Evolutionary conservation across 2,888 invertebrate genomes (phyloP).

Genomic region (Calameuta filiformis): DNA sequence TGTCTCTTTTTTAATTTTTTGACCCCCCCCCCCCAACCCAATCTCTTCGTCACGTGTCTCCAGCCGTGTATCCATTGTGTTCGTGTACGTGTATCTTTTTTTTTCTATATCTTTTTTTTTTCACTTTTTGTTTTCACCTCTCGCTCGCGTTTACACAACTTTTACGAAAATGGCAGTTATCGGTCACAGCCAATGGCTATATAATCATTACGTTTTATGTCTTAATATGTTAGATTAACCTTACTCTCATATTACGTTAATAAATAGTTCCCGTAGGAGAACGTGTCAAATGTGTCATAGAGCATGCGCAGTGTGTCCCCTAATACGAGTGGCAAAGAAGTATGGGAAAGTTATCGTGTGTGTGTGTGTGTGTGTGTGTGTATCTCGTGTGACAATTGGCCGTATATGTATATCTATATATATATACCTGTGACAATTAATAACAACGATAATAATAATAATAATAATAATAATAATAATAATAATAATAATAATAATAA

Average conservation of each 20-base stretch:
- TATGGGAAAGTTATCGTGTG: background rate
- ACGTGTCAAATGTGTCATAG: background rate
- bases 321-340: background rate
- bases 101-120: conserved; percentile 5
- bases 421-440: background rate
- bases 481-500: conserved; percentile 7
- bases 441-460: conserved; percentile 8
- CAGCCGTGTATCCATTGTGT: background rate
- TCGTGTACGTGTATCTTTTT: conserved; percentile 8
- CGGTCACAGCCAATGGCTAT: conserved; percentile 67
- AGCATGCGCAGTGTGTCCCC: no score
- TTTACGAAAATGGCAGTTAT: conserved; percentile 66
- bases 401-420: background rate
- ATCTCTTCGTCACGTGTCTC: conserved; percentile 1
- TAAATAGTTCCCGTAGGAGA: conserved; percentile 33
- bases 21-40: background rate
- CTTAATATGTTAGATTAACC: conserved; percentile 44
- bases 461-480: no score
- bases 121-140: conserved; percentile 34
- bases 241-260: conserved; percentile 37
- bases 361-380: background rate
- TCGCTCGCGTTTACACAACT: conserved; percentile 14
- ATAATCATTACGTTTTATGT: conserved; percentile 47
- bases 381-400: background rate
- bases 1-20: conserved; percentile 12